Evolutionary conservation across 2,113 vertebrate species (phyloP).

Genomic region (Caloenas nicobarica): DNA sequence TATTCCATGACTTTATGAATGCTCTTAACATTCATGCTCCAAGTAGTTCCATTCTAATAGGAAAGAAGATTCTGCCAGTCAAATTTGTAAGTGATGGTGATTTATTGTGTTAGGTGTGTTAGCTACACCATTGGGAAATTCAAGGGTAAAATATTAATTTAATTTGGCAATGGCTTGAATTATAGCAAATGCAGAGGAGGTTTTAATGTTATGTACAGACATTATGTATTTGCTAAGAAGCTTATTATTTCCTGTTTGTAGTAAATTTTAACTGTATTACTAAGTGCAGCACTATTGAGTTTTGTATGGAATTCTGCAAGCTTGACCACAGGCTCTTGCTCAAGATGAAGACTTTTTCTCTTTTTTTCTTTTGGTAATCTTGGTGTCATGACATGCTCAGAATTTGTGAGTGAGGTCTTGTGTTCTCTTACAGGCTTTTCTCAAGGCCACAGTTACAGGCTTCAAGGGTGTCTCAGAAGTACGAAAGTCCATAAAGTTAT

Average conservation of each 20-base stretch:
- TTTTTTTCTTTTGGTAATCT: neutral
- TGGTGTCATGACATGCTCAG: neutral
- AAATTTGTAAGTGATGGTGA: neutral
- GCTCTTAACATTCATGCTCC: neutral
- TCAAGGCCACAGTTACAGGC: neutral
- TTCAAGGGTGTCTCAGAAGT: constrained; percentile 6
- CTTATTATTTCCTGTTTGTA: neutral
- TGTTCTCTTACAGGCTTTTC: neutral
- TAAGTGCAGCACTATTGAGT: neutral
- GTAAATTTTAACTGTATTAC: neutral
- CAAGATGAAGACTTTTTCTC: neutral
- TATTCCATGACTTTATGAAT: neutral
- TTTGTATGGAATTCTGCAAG: neutral
- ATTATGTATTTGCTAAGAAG: neutral
- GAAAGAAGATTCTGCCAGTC: neutral
- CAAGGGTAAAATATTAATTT: neutral
- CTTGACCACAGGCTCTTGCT: neutral
- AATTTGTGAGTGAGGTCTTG: neutral
- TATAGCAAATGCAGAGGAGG: neutral
- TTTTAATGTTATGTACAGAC: neutral
- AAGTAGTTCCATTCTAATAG: neutral
- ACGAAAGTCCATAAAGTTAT: constrained; percentile 34
- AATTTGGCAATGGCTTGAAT: neutral
- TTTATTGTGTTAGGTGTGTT: neutral
- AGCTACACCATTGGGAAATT: neutral